Evolutionary conservation across 2,797 vertebrate species (phyloP).

Genomic region (Neosilurus mollespiculum): DNA sequence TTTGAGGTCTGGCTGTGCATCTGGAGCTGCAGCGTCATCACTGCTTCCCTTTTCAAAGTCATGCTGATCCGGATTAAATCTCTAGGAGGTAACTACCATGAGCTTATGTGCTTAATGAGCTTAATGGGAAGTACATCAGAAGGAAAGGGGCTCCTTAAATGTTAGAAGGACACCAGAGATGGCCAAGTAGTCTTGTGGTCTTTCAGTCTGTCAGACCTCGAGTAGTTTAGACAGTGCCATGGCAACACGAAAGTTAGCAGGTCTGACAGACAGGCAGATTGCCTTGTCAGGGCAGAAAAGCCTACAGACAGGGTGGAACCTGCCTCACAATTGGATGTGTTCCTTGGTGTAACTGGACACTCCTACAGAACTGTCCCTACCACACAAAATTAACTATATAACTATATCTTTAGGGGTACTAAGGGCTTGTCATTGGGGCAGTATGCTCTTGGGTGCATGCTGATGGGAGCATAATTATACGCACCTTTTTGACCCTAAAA

Average conservation of each 20-base stretch:
- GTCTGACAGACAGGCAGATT: neutral
- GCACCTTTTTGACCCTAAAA: too few species aligned
- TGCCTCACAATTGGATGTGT: neutral
- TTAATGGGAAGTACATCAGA: neutral
- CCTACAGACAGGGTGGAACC: too few species aligned
- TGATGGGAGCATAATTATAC: too few species aligned
- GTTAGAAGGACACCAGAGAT: neutral
- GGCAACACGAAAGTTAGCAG: neutral
- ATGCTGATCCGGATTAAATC: neutral
- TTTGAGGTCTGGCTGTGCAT: neutral
- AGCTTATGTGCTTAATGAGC: neutral
- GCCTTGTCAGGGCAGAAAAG: neutral
- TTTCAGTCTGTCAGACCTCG: neutral
- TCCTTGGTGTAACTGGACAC: neutral
- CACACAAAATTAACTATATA: too few species aligned
- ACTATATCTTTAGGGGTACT: too few species aligned
- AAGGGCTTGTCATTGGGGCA: too few species aligned
- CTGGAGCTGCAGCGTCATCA: constrained; percentile 10
- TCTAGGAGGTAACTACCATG: neutral
- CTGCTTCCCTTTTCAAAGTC: neutral
- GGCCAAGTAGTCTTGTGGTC: neutral
- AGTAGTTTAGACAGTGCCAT: neutral
- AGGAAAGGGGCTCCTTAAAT: neutral
- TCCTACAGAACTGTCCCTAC: neutral
- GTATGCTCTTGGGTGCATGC: too few species aligned